phyloP scores from a whole-genome alignment of 2,888 invertebrate genomes.

The Epicampocera succincta region DNA sequence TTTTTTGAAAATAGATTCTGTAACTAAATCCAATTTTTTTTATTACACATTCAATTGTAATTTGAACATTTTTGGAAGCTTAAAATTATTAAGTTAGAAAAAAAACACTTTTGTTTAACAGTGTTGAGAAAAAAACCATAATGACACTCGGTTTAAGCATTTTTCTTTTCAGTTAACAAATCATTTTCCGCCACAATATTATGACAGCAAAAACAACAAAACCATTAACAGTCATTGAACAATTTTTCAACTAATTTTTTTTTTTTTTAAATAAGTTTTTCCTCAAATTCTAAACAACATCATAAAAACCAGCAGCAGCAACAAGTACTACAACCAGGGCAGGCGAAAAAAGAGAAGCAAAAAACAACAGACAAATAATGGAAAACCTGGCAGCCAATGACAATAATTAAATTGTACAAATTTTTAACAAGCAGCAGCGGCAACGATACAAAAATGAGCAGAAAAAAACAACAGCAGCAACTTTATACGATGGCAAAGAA shows the following conservation, averaged over 20 bases:
- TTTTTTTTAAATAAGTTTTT: no score
- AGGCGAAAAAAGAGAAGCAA: conserved; percentile 12
- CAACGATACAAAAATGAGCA: conserved; percentile 21
- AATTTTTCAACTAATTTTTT: conserved; percentile 54
- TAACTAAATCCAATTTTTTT: no score
- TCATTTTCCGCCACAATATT: conserved; percentile 64
- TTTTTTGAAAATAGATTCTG: no score
- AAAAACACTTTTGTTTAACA: neutral
- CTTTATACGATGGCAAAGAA: conserved; percentile 33
- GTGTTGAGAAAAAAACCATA: conserved; percentile 6
- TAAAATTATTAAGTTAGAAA: no score
- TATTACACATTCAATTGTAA: no score
- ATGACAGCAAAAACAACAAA: conserved; percentile 32
- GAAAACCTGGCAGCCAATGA: conserved; percentile 62
- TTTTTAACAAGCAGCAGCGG: conserved; percentile 69
- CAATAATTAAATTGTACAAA: conserved; percentile 73
- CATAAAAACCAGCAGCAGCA: conserved; percentile 17
- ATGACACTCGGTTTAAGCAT: conserved; percentile 53
- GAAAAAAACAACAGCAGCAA: conserved; percentile 30
- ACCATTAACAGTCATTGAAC: conserved; percentile 39
- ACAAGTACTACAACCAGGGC: conserved; percentile 19
- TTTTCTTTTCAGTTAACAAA: conserved; percentile 27
- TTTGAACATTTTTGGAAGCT: no score
- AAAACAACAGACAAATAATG: neutral
- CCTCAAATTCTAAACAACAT: conserved; percentile 15